phyloP scores from a whole-genome alignment of 2,888 invertebrate species.

The Malthinus flaveolus region DNA sequence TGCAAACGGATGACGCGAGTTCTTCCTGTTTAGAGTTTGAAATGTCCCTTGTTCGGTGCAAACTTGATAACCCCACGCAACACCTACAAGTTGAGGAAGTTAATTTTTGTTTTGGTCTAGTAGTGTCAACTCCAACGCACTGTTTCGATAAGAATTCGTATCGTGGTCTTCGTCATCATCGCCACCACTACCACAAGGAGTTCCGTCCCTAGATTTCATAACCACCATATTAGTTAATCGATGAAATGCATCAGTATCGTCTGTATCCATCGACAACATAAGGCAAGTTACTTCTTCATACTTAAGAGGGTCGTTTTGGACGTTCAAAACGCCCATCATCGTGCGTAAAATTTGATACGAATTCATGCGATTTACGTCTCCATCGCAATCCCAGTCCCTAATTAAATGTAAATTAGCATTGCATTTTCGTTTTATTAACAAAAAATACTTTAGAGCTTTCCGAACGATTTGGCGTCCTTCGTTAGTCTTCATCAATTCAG shows the following conservation, averaged over 20 bases:
- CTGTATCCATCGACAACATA: slow-evolving; percentile 10
- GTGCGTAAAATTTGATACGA: not conserved
- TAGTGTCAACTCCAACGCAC: not conserved
- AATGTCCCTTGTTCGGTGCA: slow-evolving; percentile 21
- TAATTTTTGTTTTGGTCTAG: not conserved
- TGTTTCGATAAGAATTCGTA: not conserved
- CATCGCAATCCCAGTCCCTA: slow-evolving; percentile 13
- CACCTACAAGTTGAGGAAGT: not conserved
- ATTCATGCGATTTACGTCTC: slow-evolving; percentile 5
- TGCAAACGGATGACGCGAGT: slow-evolving; percentile 12
- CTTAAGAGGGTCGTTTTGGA: slow-evolving; percentile 11
- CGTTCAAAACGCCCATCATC: slow-evolving; percentile 11
- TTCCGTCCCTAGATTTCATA: slow-evolving; percentile 7
- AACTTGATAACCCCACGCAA: slow-evolving; percentile 17
- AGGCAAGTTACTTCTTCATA: slow-evolving; percentile 16
- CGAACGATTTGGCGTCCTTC: slow-evolving; percentile 12
- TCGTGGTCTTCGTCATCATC: not conserved
- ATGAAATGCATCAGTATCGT: slow-evolving; percentile 5
- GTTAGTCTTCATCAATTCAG: slow-evolving; percentile 5
- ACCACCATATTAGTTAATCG: slow-evolving; percentile 11
- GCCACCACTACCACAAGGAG: not conserved
- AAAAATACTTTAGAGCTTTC: slow-evolving; percentile 14
- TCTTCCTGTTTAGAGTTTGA: slow-evolving; percentile 13
- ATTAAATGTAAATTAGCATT: no score
- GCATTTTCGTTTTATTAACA: no score